These are phyloP conservation scores for Lepidurus arcticus DNA, from an alignment of 1,140 invertebrate species.

Conservation along the genomic window DNA sequence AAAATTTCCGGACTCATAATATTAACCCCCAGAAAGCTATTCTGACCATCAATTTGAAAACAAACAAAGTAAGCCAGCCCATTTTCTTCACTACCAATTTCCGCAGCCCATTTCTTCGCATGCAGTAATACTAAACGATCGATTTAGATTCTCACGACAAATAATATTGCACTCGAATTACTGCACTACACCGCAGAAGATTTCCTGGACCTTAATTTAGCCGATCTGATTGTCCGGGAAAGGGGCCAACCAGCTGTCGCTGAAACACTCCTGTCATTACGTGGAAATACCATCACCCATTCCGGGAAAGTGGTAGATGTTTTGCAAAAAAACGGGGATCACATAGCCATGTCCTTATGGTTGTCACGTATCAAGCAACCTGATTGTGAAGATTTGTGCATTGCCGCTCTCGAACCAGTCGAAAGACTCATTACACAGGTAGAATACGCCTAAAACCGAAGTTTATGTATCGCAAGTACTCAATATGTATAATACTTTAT, in stretches of 20 bases:
- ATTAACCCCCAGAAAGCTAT: not conserved
- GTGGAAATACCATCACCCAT: conserved; percentile 53
- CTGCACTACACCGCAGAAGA: conserved; percentile 50
- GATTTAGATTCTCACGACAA: not conserved
- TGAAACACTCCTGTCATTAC: conserved; percentile 51
- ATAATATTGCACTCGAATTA: not conserved
- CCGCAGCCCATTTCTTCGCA: not conserved
- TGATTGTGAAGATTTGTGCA: conserved; percentile 49
- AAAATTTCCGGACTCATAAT: not conserved
- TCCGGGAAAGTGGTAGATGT: conserved; percentile 54
- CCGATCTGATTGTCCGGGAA: conserved; percentile 52
- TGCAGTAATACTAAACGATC: not conserved
- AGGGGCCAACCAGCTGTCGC: conserved; percentile 50
- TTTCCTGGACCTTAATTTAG: conserved; percentile 51
- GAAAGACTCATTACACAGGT: conserved; percentile 46
- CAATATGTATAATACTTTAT: not conserved
- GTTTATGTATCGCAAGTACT: too few relatives aligned
- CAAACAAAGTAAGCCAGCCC: not conserved
- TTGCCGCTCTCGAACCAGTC: conserved; percentile 60
- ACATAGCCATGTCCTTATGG: conserved; percentile 57
- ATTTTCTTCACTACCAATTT: not conserved
- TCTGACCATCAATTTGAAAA: not conserved
- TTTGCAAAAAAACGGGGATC: conserved; percentile 48
- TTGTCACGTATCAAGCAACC: conserved; percentile 51
- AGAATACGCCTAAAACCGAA: not conserved